These are phyloP conservation scores for Brachionus angularis DNA, from an alignment of 1,140 invertebrate species.

Conservation along the genomic window DNA sequence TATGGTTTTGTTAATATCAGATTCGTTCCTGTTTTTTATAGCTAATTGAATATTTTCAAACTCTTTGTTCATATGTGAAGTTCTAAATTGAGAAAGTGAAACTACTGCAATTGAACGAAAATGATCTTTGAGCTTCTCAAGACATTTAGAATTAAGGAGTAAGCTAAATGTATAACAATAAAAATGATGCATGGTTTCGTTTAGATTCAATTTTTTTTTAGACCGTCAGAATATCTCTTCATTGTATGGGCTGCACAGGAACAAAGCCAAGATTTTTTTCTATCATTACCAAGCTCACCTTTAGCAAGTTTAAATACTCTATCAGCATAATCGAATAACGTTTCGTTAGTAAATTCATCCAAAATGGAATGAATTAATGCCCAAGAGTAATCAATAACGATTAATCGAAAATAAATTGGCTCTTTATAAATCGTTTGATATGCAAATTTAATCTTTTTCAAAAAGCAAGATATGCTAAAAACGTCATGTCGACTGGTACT, in stretches of 20 bases:
- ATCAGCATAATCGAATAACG: background rate
- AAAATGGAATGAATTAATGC: constrained; percentile 19
- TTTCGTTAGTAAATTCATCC: constrained; percentile 12
- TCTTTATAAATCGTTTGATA: constrained; percentile 17
- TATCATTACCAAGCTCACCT: background rate
- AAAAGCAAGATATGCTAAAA: constrained; percentile 14
- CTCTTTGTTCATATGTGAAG: background rate
- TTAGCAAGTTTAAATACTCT: constrained; percentile 25
- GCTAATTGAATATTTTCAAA: background rate
- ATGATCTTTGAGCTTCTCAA: background rate
- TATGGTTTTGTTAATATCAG: too few relatives aligned
- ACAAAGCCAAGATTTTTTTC: constrained; percentile 21
- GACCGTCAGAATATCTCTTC: background rate
- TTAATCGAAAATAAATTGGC: constrained; percentile 16
- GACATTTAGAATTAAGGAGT: constrained; percentile 5
- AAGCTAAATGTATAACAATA: constrained; percentile 15
- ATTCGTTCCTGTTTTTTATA: constrained; percentile 16
- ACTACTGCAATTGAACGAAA: constrained; percentile 7
- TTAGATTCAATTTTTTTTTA: constrained; percentile 19
- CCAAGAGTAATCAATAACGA: constrained; percentile 16
- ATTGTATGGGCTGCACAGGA: constrained; percentile 27
- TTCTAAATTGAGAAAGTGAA: background rate
- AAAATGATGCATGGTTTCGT: constrained; percentile 11
- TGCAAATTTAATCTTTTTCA: constrained; percentile 20
- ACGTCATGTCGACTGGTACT: constrained; percentile 24